A percentile compares a stretch with the other conserved stretches of the same genome.
Conservation (phyloP, 2,113 vertebrate genomes). For the Prionailurus viverrinus region DNA sequence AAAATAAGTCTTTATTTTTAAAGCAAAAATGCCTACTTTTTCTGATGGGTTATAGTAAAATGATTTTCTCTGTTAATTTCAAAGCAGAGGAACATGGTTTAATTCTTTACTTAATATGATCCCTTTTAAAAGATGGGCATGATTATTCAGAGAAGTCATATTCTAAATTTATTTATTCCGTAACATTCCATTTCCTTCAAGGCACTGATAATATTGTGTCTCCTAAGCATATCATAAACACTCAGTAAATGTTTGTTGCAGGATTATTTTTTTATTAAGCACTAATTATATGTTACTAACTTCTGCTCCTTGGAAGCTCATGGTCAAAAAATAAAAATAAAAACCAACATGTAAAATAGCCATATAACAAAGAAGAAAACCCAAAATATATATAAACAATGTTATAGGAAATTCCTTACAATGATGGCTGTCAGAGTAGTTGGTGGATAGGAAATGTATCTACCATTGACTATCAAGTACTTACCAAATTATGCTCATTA, state of each 20-base stretch:
- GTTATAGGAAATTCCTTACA: not conserved
- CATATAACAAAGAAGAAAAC: not conserved
- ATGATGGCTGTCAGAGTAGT: not conserved
- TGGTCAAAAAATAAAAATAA: not conserved
- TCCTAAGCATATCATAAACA: not conserved
- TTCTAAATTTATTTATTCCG: not conserved
- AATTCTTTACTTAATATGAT: not conserved
- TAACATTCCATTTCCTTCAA: not conserved
- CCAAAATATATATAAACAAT: not conserved
- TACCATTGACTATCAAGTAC: not conserved
- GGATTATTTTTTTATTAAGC: constrained; percentile 36
- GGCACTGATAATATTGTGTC: not conserved
- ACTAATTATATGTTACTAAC: not conserved
- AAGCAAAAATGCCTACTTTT: not conserved
- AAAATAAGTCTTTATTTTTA: not conserved
- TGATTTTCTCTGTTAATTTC: constrained; percentile 32
- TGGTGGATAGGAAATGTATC: not conserved
- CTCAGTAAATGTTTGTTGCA: not conserved
- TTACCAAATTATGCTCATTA: not conserved
- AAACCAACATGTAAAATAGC: not conserved
- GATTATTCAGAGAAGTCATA: not conserved
- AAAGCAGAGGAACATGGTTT: not conserved
- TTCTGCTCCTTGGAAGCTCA: not conserved
- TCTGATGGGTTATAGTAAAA: not conserved
- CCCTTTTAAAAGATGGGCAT: not conserved